These are phyloP conservation scores for Ceratotherium simum DNA, from an alignment of 2,113 vertebrate genomes.

Conservation along the genomic window DNA sequence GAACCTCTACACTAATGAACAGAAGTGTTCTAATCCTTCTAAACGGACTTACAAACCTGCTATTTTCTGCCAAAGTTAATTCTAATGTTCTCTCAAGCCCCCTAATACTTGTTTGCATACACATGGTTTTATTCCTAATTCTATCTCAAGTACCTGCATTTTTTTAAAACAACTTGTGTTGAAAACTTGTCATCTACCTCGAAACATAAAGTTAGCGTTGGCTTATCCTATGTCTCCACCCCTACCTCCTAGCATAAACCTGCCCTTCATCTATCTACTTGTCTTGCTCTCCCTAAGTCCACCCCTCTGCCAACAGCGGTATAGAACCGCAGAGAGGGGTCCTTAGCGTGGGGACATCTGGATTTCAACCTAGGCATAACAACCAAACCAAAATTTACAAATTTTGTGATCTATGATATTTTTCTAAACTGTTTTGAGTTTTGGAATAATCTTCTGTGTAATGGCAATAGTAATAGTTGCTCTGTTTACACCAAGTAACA, in stretches of 20 bases:
- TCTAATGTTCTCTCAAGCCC: background rate
- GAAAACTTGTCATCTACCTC: background rate
- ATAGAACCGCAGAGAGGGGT: background rate
- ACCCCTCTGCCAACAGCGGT: background rate
- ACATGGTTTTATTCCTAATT: background rate
- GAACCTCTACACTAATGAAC: background rate
- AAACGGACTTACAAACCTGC: background rate
- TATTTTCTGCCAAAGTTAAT: conserved; percentile 23
- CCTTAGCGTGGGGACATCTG: background rate
- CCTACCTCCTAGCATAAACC: background rate
- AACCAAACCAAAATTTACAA: background rate
- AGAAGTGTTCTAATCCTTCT: background rate
- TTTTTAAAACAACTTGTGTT: background rate
- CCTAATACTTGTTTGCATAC: background rate
- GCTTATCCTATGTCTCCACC: background rate
- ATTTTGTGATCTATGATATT: background rate
- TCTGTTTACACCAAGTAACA: background rate
- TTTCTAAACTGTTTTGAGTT: background rate
- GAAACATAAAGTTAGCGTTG: background rate
- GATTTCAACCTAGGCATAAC: background rate
- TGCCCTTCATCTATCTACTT: background rate
- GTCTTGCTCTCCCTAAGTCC: background rate
- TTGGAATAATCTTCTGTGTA: background rate
- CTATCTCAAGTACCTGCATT: background rate
- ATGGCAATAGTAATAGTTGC: background rate